A percentile compares a stretch with the other conserved stretches of the same genome.
phyloP scores from a whole-genome alignment of 2,113 vertebrate species.

The Otus sunia region DNA sequence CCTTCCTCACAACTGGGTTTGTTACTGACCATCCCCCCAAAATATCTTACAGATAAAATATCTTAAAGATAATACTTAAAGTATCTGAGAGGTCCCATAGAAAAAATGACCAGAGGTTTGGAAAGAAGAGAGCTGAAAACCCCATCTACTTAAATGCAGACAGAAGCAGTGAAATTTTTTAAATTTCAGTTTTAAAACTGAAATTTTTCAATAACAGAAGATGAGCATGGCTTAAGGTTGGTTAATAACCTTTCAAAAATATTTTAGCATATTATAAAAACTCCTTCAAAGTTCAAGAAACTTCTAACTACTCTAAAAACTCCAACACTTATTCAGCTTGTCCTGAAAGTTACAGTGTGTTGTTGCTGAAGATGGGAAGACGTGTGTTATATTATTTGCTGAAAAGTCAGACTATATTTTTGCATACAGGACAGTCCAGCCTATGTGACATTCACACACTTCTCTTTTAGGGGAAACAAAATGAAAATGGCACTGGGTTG shows the following conservation, averaged over 20 bases:
- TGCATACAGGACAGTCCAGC: too few relatives aligned
- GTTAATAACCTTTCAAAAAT: not conserved
- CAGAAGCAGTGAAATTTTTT: not conserved
- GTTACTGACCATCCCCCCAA: not conserved
- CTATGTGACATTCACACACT: rapidly evolving
- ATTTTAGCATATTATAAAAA: not conserved
- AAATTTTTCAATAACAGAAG: not conserved
- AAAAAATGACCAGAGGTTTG: not conserved
- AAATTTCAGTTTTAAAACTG: too few relatives aligned
- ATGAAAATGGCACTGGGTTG: rapidly evolving
- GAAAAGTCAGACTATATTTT: not conserved
- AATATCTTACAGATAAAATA: not conserved
- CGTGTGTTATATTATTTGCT: not conserved
- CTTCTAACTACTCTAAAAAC: not conserved
- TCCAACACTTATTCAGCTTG: not conserved
- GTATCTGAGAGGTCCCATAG: not conserved
- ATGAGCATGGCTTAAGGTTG: not conserved
- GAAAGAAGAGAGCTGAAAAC: not conserved
- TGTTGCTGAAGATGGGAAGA: not conserved
- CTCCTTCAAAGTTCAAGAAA: not conserved
- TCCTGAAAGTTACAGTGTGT: not conserved
- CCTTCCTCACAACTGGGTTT: not conserved
- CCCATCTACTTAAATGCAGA: not conserved
- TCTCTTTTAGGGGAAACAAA: not conserved
- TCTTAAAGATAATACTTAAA: not conserved